A percentile compares a stretch with the other conserved stretches of the same genome.
phyloP scores from a whole-genome alignment of 2,113 vertebrate genomes.

The Alethe castanea region DNA sequence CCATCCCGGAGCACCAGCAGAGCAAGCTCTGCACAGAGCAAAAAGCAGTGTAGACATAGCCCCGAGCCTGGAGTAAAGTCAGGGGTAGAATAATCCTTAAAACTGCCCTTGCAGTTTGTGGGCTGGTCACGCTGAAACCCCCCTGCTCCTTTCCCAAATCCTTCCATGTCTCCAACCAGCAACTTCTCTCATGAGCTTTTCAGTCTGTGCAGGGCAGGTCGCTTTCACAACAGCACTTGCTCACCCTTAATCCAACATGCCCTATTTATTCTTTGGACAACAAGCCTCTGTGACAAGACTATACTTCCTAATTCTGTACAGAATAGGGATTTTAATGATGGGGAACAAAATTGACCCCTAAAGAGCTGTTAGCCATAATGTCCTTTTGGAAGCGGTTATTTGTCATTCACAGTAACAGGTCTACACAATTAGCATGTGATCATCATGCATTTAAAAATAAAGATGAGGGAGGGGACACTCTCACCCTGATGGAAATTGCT shows the following conservation, averaged over 20 bases:
- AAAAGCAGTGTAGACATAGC: neutral
- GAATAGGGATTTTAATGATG: slow-evolving; percentile 44
- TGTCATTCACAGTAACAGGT: slow-evolving; percentile 58
- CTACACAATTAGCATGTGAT: slow-evolving; percentile 43
- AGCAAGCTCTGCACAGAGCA: neutral
- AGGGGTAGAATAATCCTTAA: neutral
- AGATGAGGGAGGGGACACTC: neutral
- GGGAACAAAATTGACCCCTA: slow-evolving; percentile 52
- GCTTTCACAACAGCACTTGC: neutral
- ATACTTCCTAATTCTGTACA: slow-evolving; percentile 47
- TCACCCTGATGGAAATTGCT: slow-evolving; percentile 11
- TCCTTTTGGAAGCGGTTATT: slow-evolving; percentile 43
- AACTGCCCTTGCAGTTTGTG: neutral
- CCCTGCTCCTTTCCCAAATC: neutral
- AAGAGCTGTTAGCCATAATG: slow-evolving; percentile 48
- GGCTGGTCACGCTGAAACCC: accelerated
- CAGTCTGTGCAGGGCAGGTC: neutral
- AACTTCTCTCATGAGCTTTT: neutral
- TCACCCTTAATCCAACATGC: neutral
- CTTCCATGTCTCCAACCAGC: neutral
- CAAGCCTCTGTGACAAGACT: slow-evolving; percentile 4
- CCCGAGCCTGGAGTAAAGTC: neutral
- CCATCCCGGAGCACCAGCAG: neutral
- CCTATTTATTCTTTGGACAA: slow-evolving; percentile 46
- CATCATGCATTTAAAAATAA: slow-evolving; percentile 42